These are phyloP conservation scores for Agrochola macilenta DNA, from an alignment of 2,888 invertebrate species.

Conservation along the genomic window DNA sequence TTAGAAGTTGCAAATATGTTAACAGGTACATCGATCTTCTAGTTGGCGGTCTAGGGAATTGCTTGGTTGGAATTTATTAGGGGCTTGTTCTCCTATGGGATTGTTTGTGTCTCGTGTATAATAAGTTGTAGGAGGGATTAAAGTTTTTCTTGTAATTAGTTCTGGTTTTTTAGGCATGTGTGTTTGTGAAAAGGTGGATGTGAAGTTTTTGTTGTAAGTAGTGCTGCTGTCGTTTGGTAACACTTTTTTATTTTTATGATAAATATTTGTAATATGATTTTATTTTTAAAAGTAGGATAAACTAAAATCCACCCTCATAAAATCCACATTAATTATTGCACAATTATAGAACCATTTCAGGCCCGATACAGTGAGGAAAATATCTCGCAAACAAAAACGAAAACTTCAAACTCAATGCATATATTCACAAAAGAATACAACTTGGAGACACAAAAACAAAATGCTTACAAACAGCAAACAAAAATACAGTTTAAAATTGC, in stretches of 20 bases:
- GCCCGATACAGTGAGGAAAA: neutral
- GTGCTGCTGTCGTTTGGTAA: neutral
- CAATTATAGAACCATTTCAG: neutral
- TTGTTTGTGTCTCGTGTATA: constrained; percentile 35
- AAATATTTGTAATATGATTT: too few species aligned
- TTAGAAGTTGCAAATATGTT: constrained; percentile 68
- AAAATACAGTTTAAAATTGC: neutral
- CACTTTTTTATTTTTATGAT: too few species aligned
- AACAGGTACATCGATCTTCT: constrained; percentile 80
- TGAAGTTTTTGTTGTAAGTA: neutral
- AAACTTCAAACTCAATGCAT: neutral
- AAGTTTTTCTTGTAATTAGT: constrained; percentile 10
- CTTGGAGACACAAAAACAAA: neutral
- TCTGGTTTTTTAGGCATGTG: neutral
- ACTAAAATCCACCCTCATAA: neutral
- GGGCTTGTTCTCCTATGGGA: constrained; percentile 64
- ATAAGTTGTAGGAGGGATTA: neutral
- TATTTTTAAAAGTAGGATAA: neutral
- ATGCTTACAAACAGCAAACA: neutral
- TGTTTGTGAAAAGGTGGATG: neutral
- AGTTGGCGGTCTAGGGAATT: constrained; percentile 72
- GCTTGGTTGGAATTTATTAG: constrained; percentile 77
- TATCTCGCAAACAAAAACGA: neutral
- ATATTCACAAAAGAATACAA: neutral
- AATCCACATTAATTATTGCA: neutral